phyloP scores from a whole-genome alignment of 2,888 invertebrate species.

The Drosophila diplacantha region DNA sequence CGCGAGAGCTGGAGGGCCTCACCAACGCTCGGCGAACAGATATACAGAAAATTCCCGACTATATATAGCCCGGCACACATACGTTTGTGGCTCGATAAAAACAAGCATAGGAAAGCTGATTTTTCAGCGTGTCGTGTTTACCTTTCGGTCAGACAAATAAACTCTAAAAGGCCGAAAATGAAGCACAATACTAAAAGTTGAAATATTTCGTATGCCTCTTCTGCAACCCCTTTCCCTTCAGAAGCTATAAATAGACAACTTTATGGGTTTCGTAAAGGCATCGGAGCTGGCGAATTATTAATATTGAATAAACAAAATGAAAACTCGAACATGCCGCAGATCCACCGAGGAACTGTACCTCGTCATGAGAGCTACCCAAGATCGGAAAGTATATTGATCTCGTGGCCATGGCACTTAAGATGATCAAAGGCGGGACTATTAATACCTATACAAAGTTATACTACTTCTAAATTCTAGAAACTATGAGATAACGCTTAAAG shows the following conservation, averaged over 20 bases:
- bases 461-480: too few species aligned
- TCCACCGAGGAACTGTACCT: constrained; percentile 1
- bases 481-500: neutral
- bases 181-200: constrained; percentile 10
- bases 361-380: constrained; percentile 3
- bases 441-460: neutral
- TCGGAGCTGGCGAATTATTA: constrained; percentile 16
- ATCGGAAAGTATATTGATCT: neutral
- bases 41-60: constrained; percentile 18
- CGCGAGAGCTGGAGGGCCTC: constrained; percentile 11
- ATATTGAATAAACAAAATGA: constrained; percentile 21
- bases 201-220: constrained; percentile 10
- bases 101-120: constrained; percentile 17
- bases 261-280: constrained; percentile 10
- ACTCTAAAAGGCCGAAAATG: constrained; percentile 23
- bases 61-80: constrained; percentile 9
- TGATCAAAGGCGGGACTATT: neutral
- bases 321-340: neutral
- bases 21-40: constrained; percentile 25
- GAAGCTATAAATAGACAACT: constrained; percentile 20
- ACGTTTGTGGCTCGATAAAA: constrained; percentile 18
- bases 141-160: constrained; percentile 25
- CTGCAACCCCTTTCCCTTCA: neutral
- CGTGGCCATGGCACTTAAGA: neutral
- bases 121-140: constrained; percentile 34